A percentile compares a stretch with the other conserved stretches of the same genome.
Conservation (phyloP, 2,888 invertebrate species). For the Drosophila eohydei region DNA sequence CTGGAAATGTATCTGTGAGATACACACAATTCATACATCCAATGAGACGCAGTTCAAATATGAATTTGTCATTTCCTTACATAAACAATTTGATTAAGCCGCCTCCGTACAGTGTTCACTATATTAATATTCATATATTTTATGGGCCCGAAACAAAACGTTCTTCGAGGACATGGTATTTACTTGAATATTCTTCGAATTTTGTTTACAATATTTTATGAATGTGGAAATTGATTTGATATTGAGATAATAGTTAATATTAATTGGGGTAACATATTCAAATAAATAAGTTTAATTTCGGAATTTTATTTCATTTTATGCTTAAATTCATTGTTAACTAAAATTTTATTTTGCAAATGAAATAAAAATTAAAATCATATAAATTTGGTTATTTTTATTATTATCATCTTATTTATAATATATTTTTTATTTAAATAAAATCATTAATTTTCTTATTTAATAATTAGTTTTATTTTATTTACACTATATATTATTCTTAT, state of each 20-base stretch:
- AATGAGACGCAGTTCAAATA: slow-evolving; percentile 48
- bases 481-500: no score
- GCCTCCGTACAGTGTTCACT: slow-evolving; percentile 34
- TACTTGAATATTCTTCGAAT: neutral
- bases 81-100: slow-evolving; percentile 67
- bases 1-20: slow-evolving; percentile 36
- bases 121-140: slow-evolving; percentile 33
- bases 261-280: neutral
- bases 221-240: neutral
- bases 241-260: neutral
- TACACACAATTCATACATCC: slow-evolving; percentile 29
- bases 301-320: no score
- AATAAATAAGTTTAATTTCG: neutral
- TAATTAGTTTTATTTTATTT: no score
- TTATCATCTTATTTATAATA: no score
- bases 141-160: neutral
- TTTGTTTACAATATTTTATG: neutral
- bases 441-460: no score
- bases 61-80: slow-evolving; percentile 65
- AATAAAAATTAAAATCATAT: no score
- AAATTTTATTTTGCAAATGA: no score
- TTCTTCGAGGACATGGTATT: slow-evolving; percentile 1
- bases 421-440: no score
- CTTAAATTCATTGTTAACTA: no score
- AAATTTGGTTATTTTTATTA: no score